Base-by-base conservation (phyloP, 2,888 invertebrate species). In the Hydriomena furcata region DNA sequence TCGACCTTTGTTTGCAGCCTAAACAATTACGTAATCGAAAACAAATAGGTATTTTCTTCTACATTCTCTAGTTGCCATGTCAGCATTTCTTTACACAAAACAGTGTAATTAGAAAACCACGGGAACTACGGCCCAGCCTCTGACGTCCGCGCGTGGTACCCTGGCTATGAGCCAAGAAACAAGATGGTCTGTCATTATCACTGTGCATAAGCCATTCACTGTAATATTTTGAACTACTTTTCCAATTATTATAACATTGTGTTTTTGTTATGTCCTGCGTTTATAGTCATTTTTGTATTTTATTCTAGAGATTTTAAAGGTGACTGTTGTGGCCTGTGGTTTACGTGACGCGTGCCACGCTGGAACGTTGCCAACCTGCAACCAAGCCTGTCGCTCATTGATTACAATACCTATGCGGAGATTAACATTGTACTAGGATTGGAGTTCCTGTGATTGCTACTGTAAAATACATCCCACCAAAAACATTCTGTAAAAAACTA, bases 141-240 rank as follows among this genome's bases (percentile, higher is more conserved):
- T 57, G 55, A 51, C 55, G 57, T 55, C 53, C 62, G 65, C 73
- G 79, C 76, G 79, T 76, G 74, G 55, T 75, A 55, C 47, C 7
- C 46, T 86, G 86, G 87, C 80, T 10, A 1, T 1, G 2, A 27
- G 82, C 85, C 84, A 84, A 55, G 1, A 21, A 60, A 7, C 27
- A 17, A 2, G 74, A 73, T 76, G 65, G 71, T 70, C 64, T 79
- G 80, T 80, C 80, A 82, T 76, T 82, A 76, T 73, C 71, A 64
- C 60, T 59, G 67, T 59, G 47, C 7, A 24, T 13, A 23, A 23
- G 63, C 63, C 68, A 68, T 68, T 59, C 59, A 66, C 65, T 68
- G 66, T 68, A 71, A 61, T 60, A 66, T 68, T 65, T 57, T 61
- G 66, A 59, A 25, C 4, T 13, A 10, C 8, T 20, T 43, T 34